These are phyloP conservation scores for Acanthornis magna DNA, from an alignment of 2,797 vertebrate genomes.

Conservation along the genomic window DNA sequence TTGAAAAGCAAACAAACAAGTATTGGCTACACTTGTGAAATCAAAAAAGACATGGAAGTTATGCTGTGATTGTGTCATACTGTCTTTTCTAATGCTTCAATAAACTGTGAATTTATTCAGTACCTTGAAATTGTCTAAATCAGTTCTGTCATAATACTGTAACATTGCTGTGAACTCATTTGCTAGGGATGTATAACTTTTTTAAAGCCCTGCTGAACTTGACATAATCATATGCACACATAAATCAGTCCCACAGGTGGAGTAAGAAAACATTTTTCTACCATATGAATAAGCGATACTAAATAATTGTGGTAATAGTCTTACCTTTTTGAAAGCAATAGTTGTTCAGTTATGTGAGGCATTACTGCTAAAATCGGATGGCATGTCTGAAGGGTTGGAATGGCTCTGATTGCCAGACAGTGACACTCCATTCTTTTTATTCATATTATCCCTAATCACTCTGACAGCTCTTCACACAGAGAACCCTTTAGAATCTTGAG, in stretches of 20 bases:
- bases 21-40: neutral
- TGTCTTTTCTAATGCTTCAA: conserved; percentile 80
- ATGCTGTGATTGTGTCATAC: conserved; percentile 22
- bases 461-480: too few species aligned
- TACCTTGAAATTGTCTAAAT: conserved; percentile 83
- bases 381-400: too few species aligned
- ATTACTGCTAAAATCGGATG: too few species aligned
- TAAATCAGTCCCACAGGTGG: neutral
- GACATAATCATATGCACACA: neutral
- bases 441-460: too few species aligned
- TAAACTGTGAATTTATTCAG: conserved; percentile 82
- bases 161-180: neutral
- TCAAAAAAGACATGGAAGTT: neutral
- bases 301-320: neutral
- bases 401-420: too few species aligned
- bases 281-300: neutral
- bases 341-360: too few species aligned
- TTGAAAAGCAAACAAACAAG: neutral
- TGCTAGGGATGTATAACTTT: neutral
- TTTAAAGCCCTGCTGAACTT: neutral
- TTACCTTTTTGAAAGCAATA: too few species aligned
- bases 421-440: too few species aligned
- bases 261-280: neutral
- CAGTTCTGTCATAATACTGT: conserved; percentile 72
- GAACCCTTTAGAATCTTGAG: too few species aligned